Conservation (phyloP, 2,888 invertebrate species). For the Philaethria dido region DNA sequence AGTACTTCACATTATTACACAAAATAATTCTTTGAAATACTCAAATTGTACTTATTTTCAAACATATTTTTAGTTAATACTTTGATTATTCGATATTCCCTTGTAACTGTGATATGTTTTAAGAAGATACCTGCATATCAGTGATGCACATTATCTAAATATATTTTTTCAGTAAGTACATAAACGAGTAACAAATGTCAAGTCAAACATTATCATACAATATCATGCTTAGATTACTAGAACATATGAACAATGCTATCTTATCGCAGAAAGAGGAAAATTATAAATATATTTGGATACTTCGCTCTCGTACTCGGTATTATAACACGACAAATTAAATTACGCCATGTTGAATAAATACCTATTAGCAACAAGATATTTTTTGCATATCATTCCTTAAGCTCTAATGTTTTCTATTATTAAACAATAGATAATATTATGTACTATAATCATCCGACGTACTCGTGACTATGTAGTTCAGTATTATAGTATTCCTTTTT, state of each 20-base stretch:
- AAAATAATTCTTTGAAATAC: no score
- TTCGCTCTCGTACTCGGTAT: neutral
- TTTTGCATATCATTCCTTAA: slow-evolving; percentile 5
- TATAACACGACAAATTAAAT: neutral
- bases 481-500: neutral
- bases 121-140: no score
- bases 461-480: neutral
- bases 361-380: neutral
- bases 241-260: slow-evolving; percentile 17
- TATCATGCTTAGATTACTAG: slow-evolving; percentile 6
- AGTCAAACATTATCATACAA: neutral
- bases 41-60: no score
- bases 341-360: neutral
- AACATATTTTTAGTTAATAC: no score
- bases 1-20: no score
- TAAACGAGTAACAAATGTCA: neutral
- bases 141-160: no score
- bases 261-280: slow-evolving; percentile 18
- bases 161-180: neutral
- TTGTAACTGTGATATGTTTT: no score
- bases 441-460: neutral
- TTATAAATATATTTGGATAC: slow-evolving; percentile 10
- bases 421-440: neutral
- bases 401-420: neutral
- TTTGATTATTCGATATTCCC: no score